These are phyloP conservation scores for Eurois occulta DNA, from an alignment of 2,888 invertebrate species.

Conservation along the genomic window DNA sequence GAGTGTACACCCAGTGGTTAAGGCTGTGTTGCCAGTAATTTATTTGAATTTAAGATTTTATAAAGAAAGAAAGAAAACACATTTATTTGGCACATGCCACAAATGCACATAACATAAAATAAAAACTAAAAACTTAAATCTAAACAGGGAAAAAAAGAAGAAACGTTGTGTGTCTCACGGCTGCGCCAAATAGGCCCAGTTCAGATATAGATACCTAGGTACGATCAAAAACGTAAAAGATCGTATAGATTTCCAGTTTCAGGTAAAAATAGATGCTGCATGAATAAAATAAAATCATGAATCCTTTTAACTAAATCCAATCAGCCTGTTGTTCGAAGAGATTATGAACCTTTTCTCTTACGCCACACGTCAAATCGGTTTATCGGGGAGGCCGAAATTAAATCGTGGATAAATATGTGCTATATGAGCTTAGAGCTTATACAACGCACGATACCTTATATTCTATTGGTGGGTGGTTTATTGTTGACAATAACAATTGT, in stretches of 20 bases:
- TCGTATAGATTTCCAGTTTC: not conserved
- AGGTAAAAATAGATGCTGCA: slow-evolving; percentile 14
- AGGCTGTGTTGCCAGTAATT: not conserved
- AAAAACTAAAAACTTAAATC: too few relatives aligned
- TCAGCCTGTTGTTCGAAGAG: slow-evolving; percentile 32
- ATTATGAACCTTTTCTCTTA: slow-evolving; percentile 47
- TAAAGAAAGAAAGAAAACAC: too few relatives aligned
- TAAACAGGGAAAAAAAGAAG: too few relatives aligned
- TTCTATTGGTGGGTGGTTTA: not conserved
- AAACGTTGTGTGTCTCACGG: too few relatives aligned
- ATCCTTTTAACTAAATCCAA: slow-evolving; percentile 48
- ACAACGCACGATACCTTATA: not conserved
- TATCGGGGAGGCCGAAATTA: slow-evolving; percentile 31
- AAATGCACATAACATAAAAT: too few relatives aligned
- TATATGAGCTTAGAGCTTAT: not conserved
- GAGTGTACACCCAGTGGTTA: too few relatives aligned
- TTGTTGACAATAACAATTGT: too few relatives aligned
- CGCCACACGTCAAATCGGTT: slow-evolving; percentile 38
- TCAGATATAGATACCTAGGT: too few relatives aligned
- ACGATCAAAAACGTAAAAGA: not conserved
- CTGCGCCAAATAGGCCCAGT: too few relatives aligned
- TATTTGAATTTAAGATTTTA: not conserved
- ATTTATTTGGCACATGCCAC: too few relatives aligned
- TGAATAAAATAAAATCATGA: slow-evolving; percentile 43
- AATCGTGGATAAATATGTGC: slow-evolving; percentile 28